Base-by-base conservation (phyloP, 2,888 invertebrate species). In the Chloroclysta siterata region DNA sequence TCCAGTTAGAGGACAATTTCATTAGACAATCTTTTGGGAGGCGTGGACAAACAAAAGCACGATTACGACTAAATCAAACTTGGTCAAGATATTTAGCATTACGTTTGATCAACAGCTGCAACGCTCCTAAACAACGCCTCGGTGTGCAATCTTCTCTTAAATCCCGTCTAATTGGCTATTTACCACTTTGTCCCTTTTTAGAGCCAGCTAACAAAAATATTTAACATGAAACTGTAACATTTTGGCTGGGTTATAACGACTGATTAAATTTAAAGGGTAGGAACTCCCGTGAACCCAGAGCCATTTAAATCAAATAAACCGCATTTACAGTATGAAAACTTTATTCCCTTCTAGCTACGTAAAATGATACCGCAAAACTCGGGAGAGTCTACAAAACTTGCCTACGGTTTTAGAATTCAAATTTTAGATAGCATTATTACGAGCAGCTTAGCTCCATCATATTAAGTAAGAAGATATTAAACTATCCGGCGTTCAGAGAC, bases 1-100 rank as follows among this genome's bases (percentile, higher is more conserved):
- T 82, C 76, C 73, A 77, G 80, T 82, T 85, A 82, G 81, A 81
- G 80, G 84, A 84, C 85, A 79, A 82, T 85, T 85, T 83, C 82
- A 85, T 88, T 85, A 85, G 83, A 78, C 77, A 80, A 59, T 55
- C 54, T 59, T 65, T 60, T 56, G 60, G 44, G 28, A 58, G 39
- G 28, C 54, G 54, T 44, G 54, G 50, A 51, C 39, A 58, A 47
- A 50, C 17, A 50, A 8, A 36, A 54, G 28, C 41, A 51, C 51
- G 33, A 51, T 44, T 55, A 17, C n/a, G 22, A 39, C 36, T 55
- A 51, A 46, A 46, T 46, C 46, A 44, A 44, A 44, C 11, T 48
- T 17, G 28, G 11, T 11, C 10, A 11, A 39, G 36, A 41, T 53
- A 41, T n/a, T 22, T 29, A 5, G 48, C 10, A 39, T 11, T 39